Conservation (phyloP, 2,888 invertebrate species). For the Agrochola lychnidis region DNA sequence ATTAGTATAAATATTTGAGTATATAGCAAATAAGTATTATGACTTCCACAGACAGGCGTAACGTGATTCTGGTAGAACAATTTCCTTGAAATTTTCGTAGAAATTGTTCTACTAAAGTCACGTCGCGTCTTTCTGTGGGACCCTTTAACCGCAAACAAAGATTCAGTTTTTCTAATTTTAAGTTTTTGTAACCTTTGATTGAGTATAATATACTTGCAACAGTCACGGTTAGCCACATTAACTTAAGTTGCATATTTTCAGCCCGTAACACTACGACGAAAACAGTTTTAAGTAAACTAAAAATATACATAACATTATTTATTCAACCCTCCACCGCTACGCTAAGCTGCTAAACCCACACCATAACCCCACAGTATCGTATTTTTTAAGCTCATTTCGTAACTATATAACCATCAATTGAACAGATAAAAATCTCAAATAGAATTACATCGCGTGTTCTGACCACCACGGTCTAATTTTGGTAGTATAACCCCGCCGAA, state of each 20-base stretch:
- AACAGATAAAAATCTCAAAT: conserved; percentile 86
- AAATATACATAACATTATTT: conserved; percentile 13
- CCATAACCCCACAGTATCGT: conserved; percentile 75
- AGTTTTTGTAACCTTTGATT: not conserved
- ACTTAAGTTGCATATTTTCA: not conserved
- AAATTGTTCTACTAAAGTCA: no score
- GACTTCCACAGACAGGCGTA: no score
- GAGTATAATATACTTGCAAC: not conserved
- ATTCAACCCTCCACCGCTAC: conserved; percentile 41
- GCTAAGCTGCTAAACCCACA: conserved; percentile 47
- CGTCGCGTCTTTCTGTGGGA: no score
- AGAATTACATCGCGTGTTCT: conserved; percentile 85
- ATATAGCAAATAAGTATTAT: not conserved
- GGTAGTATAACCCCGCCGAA: conserved; percentile 71
- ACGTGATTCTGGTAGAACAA: no score
- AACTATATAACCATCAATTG: conserved; percentile 88
- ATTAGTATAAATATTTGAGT: conserved; percentile 1
- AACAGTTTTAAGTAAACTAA: not conserved
- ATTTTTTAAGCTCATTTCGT: conserved; percentile 83
- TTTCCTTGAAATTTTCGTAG: no score
- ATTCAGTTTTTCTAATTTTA: not conserved
- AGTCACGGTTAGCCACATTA: not conserved
- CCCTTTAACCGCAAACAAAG: not conserved
- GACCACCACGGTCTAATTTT: conserved; percentile 81
- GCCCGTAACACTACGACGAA: not conserved